A percentile compares a stretch with the other conserved stretches of the same genome.
These are phyloP conservation scores for Byasa hedistus DNA, from an alignment of 2,888 invertebrate species.

Conservation along the genomic window DNA sequence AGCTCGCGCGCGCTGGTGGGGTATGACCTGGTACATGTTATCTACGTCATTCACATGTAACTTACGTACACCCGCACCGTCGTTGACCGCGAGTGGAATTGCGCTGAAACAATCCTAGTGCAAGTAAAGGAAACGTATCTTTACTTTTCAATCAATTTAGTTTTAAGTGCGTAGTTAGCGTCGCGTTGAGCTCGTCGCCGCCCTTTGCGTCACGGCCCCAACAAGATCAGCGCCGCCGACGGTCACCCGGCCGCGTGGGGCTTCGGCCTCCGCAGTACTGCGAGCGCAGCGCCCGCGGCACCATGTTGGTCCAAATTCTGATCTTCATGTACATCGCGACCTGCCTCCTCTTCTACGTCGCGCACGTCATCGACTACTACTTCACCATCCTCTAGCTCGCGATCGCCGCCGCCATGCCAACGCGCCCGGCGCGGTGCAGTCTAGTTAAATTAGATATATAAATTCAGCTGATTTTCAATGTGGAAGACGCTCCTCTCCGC, in stretches of 20 bases:
- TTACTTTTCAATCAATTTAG: no score
- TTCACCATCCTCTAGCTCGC: conserved; percentile 49
- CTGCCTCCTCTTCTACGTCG: conserved; percentile 72
- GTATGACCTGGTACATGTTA: no score
- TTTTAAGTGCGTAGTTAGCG: no score
- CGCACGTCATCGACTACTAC: conserved; percentile 73
- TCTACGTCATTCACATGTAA: no score
- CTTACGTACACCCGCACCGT: no score
- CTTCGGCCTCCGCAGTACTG: conserved; percentile 33
- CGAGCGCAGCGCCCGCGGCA: conserved; percentile 34
- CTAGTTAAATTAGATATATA: conserved; percentile 19
- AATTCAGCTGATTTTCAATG: conserved; percentile 33
- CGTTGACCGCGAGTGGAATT: no score
- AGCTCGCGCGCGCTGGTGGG: no score
- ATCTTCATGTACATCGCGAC: conserved; percentile 76
- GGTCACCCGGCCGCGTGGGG: conserved; percentile 38
- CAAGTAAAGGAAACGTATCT: no score
- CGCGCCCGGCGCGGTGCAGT: neutral
- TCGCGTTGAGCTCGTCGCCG: no score
- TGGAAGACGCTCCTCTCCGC: conserved; percentile 37
- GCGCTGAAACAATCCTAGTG: no score
- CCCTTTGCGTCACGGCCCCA: conserved; percentile 37
- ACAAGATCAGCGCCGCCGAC: conserved; percentile 37
- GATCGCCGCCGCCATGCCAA: neutral
- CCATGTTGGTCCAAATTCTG: conserved; percentile 75